Percentiles rank a stretch among this genome's conserved stretches.
Conservation (phyloP, 2,888 invertebrate species). For the Polyommatus iphigenia region DNA sequence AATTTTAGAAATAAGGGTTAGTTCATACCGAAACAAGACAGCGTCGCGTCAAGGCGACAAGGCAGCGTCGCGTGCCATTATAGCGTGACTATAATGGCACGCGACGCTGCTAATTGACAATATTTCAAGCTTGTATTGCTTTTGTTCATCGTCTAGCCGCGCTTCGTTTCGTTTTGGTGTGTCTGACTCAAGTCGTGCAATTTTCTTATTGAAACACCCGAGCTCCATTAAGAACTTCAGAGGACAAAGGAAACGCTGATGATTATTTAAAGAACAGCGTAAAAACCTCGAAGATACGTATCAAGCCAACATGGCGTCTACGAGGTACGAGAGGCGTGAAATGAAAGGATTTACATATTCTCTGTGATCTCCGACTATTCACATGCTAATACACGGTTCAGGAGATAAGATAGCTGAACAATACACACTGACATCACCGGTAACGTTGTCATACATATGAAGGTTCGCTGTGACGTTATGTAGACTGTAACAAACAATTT, state of each 20-base stretch:
- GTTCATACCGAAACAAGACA: too few relatives aligned
- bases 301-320: background rate
- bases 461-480: background rate
- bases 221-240: too few relatives aligned
- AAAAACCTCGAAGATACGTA: background rate
- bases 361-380: slow-evolving; percentile 1
- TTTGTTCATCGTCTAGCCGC: too few relatives aligned
- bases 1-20: too few relatives aligned
- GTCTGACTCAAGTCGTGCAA: too few relatives aligned
- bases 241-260: background rate
- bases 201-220: too few relatives aligned
- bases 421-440: slow-evolving; percentile 34
- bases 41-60: too few relatives aligned
- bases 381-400: slow-evolving; percentile 14
- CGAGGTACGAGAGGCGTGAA: slow-evolving; percentile 28
- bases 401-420: slow-evolving; percentile 30
- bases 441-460: background rate
- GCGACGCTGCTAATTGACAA: too few relatives aligned
- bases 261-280: background rate
- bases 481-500: background rate
- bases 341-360: slow-evolving; percentile 32
- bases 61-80: too few relatives aligned
- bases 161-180: too few relatives aligned
- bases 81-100: too few relatives aligned
- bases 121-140: too few relatives aligned